Percentiles rank a stretch among this genome's conserved stretches.
Evolutionary conservation across 2,113 vertebrate genomes (phyloP).

Genomic region (Muscicapa adusta): DNA sequence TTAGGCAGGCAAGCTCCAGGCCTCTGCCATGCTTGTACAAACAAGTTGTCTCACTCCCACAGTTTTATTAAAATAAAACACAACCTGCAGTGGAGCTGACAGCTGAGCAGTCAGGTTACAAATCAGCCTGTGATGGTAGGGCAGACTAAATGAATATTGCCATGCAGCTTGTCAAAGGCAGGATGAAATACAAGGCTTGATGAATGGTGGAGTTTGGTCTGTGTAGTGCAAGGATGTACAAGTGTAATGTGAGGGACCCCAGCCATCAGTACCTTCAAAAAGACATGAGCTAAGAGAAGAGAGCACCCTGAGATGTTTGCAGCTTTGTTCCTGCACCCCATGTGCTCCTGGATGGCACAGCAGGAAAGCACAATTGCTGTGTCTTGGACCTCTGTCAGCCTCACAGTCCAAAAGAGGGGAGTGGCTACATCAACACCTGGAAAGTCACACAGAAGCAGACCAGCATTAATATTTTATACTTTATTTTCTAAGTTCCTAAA

Average conservation of each 20-base stretch:
- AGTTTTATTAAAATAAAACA: constrained; percentile 58
- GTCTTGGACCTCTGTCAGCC: neutral
- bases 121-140: constrained; percentile 24
- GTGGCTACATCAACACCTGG: neutral
- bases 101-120: constrained; percentile 57
- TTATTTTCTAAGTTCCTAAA: neutral
- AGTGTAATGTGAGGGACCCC: rapidly evolving
- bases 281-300: rapidly evolving
- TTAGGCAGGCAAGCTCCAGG: neutral
- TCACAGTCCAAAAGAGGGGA: neutral
- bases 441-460: neutral
- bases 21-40: neutral
- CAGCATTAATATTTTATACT: neutral
- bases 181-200: constrained; percentile 2
- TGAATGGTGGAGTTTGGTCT: neutral
- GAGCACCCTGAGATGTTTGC: neutral
- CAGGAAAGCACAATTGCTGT: neutral
- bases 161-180: constrained; percentile 13
- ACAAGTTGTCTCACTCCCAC: constrained; percentile 12
- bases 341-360: neutral
- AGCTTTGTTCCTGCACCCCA: neutral
- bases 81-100: constrained; percentile 38
- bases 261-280: rapidly evolving
- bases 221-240: neutral
- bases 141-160: constrained; percentile 14